Conservation (phyloP, 2,888 invertebrate species). For the Drosophila demipolita region DNA sequence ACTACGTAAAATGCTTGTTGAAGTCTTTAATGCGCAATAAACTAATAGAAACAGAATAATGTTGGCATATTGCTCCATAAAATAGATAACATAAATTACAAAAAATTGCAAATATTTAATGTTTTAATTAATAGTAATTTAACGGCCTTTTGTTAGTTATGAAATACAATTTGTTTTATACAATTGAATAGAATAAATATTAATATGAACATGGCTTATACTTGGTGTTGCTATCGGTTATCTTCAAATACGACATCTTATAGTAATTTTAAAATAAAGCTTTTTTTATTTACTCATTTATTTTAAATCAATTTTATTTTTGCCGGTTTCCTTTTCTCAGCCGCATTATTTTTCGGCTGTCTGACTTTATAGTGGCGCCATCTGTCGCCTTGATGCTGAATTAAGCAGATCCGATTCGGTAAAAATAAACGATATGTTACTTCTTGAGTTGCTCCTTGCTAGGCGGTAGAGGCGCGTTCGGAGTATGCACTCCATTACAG, state of each 20-base stretch:
- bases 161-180: background rate
- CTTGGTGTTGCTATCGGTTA: background rate
- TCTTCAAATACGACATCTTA: background rate
- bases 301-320: background rate
- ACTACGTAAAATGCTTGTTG: constrained; percentile 25
- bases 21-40: constrained; percentile 69
- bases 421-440: background rate
- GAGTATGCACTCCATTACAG: background rate
- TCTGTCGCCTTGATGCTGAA: background rate
- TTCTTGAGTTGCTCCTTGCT: background rate
- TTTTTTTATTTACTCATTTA: background rate
- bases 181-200: background rate
- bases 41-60: constrained; percentile 18
- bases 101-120: background rate
- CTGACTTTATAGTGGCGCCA: background rate
- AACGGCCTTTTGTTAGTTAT: background rate
- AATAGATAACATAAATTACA: background rate
- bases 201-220: background rate
- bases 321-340: background rate
- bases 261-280: background rate
- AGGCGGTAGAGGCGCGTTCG: background rate
- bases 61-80: constrained; percentile 2
- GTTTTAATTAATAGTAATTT: background rate
- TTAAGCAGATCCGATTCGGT: background rate
- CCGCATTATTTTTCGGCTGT: background rate